Evolutionary conservation across 2,888 invertebrate genomes (phyloP), one percentile per base, ranked within the genome.

Genomic region (Oscheius myriophilus): DNA sequence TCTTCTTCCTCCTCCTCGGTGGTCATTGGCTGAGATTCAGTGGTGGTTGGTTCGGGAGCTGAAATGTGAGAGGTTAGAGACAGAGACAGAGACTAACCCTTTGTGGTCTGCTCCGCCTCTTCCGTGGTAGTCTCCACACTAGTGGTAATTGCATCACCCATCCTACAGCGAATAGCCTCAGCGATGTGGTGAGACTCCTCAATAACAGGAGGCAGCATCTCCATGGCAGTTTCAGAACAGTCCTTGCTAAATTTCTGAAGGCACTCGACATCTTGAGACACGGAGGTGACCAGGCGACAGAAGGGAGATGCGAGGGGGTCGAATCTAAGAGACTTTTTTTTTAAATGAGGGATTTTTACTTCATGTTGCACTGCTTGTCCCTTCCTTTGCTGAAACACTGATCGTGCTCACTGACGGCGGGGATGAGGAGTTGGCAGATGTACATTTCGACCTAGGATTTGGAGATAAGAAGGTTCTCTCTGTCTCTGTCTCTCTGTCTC

Each of bases 381-480:
- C 78, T 69, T 12, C 71, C 64, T 21, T 51, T 43, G 9, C 59
- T 68, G 75, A 84, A 82, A 59, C 84, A 84, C n/a, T 41, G 59
- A 1, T 72, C 39, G 61, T 84, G 83, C 54, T 84, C 84, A 39
- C 70, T 67, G 23, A 82, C 71, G 1, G 84, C 76, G 1, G 84
- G 84, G 11, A 83, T 73, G 7, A 84, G 73, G 57, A 84, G 71
- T 65, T 84, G 84, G 63, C 84, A 84, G 63, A 80, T 69, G 71
- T 82, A 85, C 70, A 81, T 79, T 57, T 84, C 84, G 1, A 68
- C 54, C 68, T 68, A 23, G 25, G 49, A 51, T 6, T 6, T 33
- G 4, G 12, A 45, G 11, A 6, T 18, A 49, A 6, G n/a, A 3
- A 49, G 11, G 11, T 49, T 18, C 49, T 33, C 33, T 33, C 33